Evolutionary conservation across 35 echinoderm and acorn worm genomes (phyloP), one percentile per base, ranked within the genome.

Genomic region (Nesometra sesokonis): DNA sequence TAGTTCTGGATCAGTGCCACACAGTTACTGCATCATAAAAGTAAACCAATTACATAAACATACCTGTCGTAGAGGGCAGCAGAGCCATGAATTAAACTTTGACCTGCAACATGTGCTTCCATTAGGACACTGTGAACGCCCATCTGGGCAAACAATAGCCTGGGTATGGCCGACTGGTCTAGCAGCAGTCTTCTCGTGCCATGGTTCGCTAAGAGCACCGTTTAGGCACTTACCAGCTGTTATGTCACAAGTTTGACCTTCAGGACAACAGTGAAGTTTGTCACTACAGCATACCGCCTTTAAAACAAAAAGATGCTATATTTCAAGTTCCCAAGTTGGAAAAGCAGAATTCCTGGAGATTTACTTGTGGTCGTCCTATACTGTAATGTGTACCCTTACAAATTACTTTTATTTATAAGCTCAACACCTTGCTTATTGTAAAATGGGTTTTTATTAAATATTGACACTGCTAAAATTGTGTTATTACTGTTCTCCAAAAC

Each of bases 31-130:
- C 15, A 43, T 43, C 38, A 43, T 43, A 7, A 15, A 43, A 7
- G 4, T 43, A 43, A 7, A 15, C 5, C 38, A 43, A 15, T 33
- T 36, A 34, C 3, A 34, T 32, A 17, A 32, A 76, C 80, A 33
- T 39, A 90, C 88, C 29, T 84, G 32, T 79, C 32, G 88, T 80
- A 90, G 31, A 78, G 88, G 88, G 36, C 88, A 83, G 35, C 81
- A 83, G 13, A 35, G 17, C 34, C 37, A 89, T 29, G 34, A 8
- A 34, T 82, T 82, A 38, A n/a, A 30, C 0, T 32, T 29, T 29
- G 46, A 35, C 77, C 86, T 81, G 34, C 83, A 86, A 30, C 89
- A 91, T 0, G 89, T 91, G 31, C 80, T 79, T 32, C 37, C 57
- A 39, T 79, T 38, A n/a, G 77, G 86, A n/a, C 86, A 87, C 29